Evolutionary conservation across 2,113 vertebrate species (phyloP), one percentile per base, ranked within the genome.

Genomic region (Petroica traversi): DNA sequence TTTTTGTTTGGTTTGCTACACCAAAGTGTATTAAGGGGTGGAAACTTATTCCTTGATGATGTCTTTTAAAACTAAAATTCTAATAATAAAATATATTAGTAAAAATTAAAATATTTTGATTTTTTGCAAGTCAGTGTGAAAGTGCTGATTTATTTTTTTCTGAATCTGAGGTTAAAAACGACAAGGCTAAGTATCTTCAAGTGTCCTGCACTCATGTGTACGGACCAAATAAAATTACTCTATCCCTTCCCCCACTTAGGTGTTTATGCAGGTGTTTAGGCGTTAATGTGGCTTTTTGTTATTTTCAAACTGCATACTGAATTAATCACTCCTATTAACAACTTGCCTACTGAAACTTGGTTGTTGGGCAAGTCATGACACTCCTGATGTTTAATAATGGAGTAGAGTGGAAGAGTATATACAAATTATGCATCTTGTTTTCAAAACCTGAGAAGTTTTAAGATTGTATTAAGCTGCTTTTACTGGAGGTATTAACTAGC

Each of bases 261-360:
- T 66, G 5, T 66, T 85, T 78, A 49, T 71, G 28, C n/a, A 18
- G 26, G 48, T 10, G 8, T 62, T 86, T 49, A 74, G 54, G 43
- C 52, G 40, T 52, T 71, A 41, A 33, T 25, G 36, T 73, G 55
- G 14, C 15, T 33, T 77, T 38, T 38, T 24, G 28, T 88, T 81
- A 61, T 90, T 88, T 72, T 85, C 40, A 78, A n/a, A 82, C 18
- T 81, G 12, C 43, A 15, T 63, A 26, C 40, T 72, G 57, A 66
- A 84, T 86, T 87, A 94, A 81, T 89, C 46, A 76, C 28, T 88
- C 34, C 28, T 87, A 6, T 66, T 89, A 93, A 64, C n/a, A 79
- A 28, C 24, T 77, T 63, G 22, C 34, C 36, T 54, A 40, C 79
- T 80, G 80, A 58, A 86, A 87, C 20, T 15, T 34, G 52, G 28